Evolutionary conservation across 2,797 vertebrate species (phyloP).

Genomic region (Vipera ursinii): DNA sequence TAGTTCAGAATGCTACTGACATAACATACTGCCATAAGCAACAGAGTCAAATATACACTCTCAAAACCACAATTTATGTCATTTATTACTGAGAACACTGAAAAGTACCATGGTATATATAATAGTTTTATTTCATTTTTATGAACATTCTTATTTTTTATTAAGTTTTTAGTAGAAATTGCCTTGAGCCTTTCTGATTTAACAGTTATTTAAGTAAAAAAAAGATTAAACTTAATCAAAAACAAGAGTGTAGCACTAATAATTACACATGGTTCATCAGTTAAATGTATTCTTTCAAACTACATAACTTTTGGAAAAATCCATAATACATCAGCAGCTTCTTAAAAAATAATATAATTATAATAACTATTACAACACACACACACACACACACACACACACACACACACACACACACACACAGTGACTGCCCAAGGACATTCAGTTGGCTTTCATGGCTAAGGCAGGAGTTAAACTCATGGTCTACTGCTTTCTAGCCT

Average conservation of each 20-base stretch:
- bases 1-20: not conserved
- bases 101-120: not conserved
- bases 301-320: not conserved
- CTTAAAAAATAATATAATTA: not conserved
- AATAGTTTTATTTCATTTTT: not conserved
- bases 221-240: not conserved
- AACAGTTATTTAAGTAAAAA: not conserved
- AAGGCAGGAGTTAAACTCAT: too few relatives aligned
- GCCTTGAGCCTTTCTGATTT: not conserved
- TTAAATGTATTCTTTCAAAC: not conserved
- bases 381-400: too few relatives aligned
- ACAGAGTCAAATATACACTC: not conserved
- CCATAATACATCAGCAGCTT: not conserved
- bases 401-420: too few relatives aligned
- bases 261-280: not conserved
- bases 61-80: not conserved
- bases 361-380: too few relatives aligned
- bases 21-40: not conserved
- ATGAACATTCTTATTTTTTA: not conserved
- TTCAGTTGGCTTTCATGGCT: too few relatives aligned
- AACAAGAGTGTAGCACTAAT: not conserved
- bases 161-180: not conserved
- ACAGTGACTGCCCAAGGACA: too few relatives aligned
- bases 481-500: too few relatives aligned
- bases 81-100: not conserved